Evolutionary conservation across 1,140 invertebrate species (phyloP).

Genomic region (Drosophila asahinai): DNA sequence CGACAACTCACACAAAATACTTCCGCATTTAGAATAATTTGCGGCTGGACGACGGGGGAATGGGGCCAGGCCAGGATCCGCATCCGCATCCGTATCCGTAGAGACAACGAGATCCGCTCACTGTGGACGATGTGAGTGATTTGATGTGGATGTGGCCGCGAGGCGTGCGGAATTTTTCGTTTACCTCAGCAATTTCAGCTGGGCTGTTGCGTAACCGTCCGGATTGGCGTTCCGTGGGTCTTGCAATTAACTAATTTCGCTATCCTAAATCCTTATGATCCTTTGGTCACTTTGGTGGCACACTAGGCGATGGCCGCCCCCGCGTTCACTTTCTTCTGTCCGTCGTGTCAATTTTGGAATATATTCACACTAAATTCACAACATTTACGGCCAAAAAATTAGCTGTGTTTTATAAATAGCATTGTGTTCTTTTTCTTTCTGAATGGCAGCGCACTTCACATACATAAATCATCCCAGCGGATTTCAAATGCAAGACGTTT

Average conservation of each 20-base stretch:
- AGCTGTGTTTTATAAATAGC: constrained; percentile 84
- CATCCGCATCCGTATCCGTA: constrained; percentile 43
- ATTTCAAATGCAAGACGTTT: constrained; percentile 61
- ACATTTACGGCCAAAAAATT: constrained; percentile 74
- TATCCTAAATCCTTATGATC: not conserved
- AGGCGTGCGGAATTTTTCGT: constrained; percentile 56
- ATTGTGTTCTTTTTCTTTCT: constrained; percentile 67
- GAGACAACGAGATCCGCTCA: constrained; percentile 10
- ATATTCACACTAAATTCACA: constrained; percentile 62
- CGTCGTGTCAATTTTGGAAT: constrained; percentile 47
- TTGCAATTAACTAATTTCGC: not conserved
- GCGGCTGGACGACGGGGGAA: constrained; percentile 69
- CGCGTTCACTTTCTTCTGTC: constrained; percentile 28
- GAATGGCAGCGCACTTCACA: constrained; percentile 71
- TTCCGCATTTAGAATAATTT: constrained; percentile 78
- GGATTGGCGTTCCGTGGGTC: constrained; percentile 17
- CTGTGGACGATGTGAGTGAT: constrained; percentile 4
- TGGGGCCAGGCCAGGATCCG: constrained; percentile 51
- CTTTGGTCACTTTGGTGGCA: constrained; percentile 10
- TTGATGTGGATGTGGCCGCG: constrained; percentile 26
- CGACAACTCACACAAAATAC: constrained; percentile 69
- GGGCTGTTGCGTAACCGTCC: constrained; percentile 71
- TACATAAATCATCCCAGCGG: constrained; percentile 43
- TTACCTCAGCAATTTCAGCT: constrained; percentile 59
- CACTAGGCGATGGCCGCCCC: not conserved